phyloP scores from a whole-genome alignment of 1,140 invertebrate species.

The Drosophila sechellia region DNA sequence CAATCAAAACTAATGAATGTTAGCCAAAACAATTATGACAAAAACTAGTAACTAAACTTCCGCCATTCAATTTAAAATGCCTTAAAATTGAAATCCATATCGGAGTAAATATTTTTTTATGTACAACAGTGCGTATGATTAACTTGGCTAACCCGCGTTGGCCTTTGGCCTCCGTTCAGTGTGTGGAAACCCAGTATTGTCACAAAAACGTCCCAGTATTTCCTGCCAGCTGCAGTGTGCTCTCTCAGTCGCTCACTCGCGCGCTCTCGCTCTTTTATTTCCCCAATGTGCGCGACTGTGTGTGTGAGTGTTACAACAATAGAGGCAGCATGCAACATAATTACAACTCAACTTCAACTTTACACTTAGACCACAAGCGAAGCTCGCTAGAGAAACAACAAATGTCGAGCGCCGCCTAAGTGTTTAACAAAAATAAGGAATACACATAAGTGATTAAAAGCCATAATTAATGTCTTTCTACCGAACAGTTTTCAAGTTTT shows the following conservation, averaged over 20 bases:
- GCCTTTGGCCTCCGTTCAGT: constrained; percentile 24
- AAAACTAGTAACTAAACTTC: not conserved
- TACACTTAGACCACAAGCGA: constrained; percentile 55
- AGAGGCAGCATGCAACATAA: constrained; percentile 68
- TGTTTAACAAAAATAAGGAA: constrained; percentile 6
- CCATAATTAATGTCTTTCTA: constrained; percentile 4
- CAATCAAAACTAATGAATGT: not conserved
- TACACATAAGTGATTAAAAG: constrained; percentile 7
- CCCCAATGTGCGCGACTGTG: not conserved
- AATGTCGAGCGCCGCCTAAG: constrained; percentile 11
- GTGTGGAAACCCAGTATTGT: constrained; percentile 30
- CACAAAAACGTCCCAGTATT: constrained; percentile 51
- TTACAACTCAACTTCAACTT: constrained; percentile 56
- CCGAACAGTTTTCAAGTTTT: constrained; percentile 40
- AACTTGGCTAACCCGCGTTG: constrained; percentile 21
- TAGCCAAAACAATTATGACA: not conserved
- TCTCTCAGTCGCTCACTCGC: constrained; percentile 4
- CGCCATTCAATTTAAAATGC: not conserved
- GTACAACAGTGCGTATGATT: constrained; percentile 44
- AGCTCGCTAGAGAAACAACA: constrained; percentile 61
- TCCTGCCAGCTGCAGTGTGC: constrained; percentile 44
- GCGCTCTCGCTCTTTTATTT: not conserved
- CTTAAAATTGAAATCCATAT: no score
- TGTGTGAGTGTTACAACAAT: constrained; percentile 38
- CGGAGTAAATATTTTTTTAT: not conserved